These are phyloP conservation scores for Actenoides lindsayi DNA, from an alignment of 2,113 vertebrate genomes.

Conservation along the genomic window DNA sequence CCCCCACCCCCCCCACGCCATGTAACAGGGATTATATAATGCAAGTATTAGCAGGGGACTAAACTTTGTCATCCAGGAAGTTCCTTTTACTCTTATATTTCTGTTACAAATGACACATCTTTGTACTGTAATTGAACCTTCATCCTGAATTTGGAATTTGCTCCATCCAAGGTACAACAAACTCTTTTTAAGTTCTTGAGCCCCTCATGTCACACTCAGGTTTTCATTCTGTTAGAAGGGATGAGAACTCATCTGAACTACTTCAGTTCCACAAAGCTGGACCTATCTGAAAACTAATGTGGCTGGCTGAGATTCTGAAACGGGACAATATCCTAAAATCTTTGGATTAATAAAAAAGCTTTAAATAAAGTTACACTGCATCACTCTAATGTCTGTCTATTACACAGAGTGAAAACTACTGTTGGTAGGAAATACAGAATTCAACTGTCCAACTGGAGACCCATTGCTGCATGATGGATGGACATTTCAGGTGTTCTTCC, in stretches of 20 bases:
- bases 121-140: background rate
- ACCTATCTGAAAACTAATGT: background rate
- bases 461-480: fast-evolving
- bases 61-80: background rate
- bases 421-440: background rate
- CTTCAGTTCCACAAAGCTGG: background rate
- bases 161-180: background rate
- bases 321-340: background rate
- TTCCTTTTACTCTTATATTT: background rate
- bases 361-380: background rate
- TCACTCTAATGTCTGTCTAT: background rate
- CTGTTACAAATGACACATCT: background rate
- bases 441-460: background rate
- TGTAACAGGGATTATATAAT: background rate
- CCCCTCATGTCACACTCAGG: background rate
- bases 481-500: background rate
- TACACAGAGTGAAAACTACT: background rate
- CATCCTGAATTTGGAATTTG: background rate
- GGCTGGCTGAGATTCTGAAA: background rate
- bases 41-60: background rate
- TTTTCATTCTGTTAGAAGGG: background rate
- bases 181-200: background rate
- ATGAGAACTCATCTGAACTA: background rate
- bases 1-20: too few relatives aligned
- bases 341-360: background rate